Evolutionary conservation across 2,113 vertebrate species (phyloP), one percentile per base, ranked within the genome.

Genomic region (Glaucidium brasilianum): DNA sequence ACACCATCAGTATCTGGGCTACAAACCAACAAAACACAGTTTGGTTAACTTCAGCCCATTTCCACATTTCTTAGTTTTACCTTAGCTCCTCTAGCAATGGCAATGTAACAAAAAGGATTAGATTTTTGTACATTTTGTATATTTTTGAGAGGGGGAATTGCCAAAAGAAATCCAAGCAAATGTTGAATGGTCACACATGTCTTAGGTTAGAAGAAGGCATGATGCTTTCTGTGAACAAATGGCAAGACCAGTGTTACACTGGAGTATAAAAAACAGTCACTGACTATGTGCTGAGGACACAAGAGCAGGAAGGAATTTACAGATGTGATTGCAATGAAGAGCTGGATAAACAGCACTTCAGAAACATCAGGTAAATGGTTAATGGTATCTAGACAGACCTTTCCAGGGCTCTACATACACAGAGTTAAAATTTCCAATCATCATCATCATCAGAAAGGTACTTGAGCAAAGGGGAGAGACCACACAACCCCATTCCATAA

Each of bases 1-100:
- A 97, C 96, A 80, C 98, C 98, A 21, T 94, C 96, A 63, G 90
- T 63, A 76, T 94, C 85, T 79, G 77, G 95, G 90, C 98, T 98
- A 82, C 39, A 97, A 97, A 97, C 50, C 88, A 98, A 92, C 8
- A 19, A 96, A 94, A 95, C 58, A 82, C 58, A 82, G 13, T 30
- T 41, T 49, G 1, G 20, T 95, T 95, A 94, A 56, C 71, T 82
- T 89, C 62, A 66, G 66, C 58, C 41, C 23, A 45, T 68, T 92
- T 72, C 62, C 90, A 15, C 47, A 43, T 52, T 58, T 85, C 76
- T 74, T 75, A 63, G 23, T 41, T 79, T 92, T 26, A 43, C 37
- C 63, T 79, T 52, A 84, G 27, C 37, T 91, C 15, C 37, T 78
- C 56, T 74, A 53, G 14, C 47, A 73, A 50, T 22, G 25, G 16